phyloP scores from a whole-genome alignment of 2,113 vertebrate species.

The Condylura cristata region DNA sequence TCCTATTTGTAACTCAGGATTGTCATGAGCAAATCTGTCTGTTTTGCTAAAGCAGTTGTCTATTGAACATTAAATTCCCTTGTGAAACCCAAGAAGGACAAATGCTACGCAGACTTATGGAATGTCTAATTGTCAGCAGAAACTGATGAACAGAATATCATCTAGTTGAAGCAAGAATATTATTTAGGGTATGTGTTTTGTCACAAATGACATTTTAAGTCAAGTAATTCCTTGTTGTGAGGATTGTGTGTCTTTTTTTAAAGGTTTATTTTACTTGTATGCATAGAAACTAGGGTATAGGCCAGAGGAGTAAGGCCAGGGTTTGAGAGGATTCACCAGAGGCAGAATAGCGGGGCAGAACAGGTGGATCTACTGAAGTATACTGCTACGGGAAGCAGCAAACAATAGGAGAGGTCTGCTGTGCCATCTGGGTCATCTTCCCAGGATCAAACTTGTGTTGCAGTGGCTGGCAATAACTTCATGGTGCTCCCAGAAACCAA shows the following conservation, averaged over 20 bases:
- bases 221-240: not conserved
- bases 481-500: not conserved
- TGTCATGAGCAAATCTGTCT: not conserved
- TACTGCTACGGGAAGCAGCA: no score
- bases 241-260: no score
- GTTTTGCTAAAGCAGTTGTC: not conserved
- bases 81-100: not conserved
- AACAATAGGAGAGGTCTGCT: no score
- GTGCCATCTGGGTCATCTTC: no score
- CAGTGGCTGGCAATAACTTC: no score
- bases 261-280: no score
- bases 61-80: not conserved
- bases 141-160: not conserved
- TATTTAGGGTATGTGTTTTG: not conserved
- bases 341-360: no score
- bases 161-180: not conserved
- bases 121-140: not conserved
- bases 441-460: no score
- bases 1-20: not conserved
- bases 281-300: no score
- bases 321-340: no score
- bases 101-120: not conserved
- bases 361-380: no score
- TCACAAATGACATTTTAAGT: not conserved
- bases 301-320: no score